phyloP scores from a whole-genome alignment of 1,140 invertebrate genomes.

The Odontomachus brunneus region DNA sequence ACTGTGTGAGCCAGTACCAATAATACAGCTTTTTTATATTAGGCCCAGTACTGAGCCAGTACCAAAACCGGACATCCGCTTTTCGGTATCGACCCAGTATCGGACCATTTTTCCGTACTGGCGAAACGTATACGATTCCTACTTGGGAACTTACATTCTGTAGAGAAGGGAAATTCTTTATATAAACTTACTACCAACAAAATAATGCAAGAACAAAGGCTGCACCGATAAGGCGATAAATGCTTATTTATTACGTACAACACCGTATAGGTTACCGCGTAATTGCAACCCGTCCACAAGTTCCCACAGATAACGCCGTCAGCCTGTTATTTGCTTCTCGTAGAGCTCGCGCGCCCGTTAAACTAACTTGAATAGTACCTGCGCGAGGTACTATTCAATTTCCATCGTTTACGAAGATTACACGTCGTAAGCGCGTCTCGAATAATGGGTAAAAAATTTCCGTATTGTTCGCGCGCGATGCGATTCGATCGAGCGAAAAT shows the following conservation, averaged over 20 bases:
- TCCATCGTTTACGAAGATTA: constrained; percentile 46
- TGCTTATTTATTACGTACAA: constrained; percentile 61
- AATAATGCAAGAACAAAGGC: constrained; percentile 32
- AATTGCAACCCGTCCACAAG: constrained; percentile 59
- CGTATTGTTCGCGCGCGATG: background rate
- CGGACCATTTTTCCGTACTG: too few species aligned
- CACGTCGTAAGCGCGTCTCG: background rate
- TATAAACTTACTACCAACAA: constrained; percentile 11
- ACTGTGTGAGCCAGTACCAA: too few species aligned
- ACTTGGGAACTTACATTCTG: too few species aligned
- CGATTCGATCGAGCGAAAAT: background rate
- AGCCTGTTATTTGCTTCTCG: constrained; percentile 64
- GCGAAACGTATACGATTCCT: too few species aligned
- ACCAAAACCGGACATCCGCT: too few species aligned
- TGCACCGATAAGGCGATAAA: constrained; percentile 57
- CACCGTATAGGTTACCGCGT: constrained; percentile 36
- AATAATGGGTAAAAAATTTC: constrained; percentile 6
- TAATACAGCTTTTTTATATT: too few species aligned
- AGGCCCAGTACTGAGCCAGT: too few species aligned
- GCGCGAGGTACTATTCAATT: constrained; percentile 45
- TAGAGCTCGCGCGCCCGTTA: background rate
- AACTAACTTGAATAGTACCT: too few species aligned
- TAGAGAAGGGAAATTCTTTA: constrained; percentile 16
- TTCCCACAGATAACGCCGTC: constrained; percentile 61
- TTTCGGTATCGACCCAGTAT: too few species aligned